Evolutionary conservation across 2,888 invertebrate species (phyloP).

Genomic region (Scaptomyza flava): DNA sequence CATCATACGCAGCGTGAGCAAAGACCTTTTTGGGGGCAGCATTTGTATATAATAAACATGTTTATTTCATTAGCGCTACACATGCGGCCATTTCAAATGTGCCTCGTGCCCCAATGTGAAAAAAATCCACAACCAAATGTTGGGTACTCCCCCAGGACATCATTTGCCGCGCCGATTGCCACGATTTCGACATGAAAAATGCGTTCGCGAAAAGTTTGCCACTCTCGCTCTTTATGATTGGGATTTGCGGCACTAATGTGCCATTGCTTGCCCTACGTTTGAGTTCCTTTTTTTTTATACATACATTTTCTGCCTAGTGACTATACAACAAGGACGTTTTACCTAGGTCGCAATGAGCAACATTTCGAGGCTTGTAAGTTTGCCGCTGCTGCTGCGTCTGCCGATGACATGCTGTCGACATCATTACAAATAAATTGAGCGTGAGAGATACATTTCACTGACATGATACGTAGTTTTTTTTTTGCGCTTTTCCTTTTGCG

Average conservation of each 20-base stretch:
- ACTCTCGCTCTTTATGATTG: constrained; percentile 71
- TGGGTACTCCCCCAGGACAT: constrained; percentile 65
- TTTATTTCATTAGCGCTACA: constrained; percentile 77
- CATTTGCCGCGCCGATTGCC: constrained; percentile 71
- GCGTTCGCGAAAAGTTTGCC: constrained; percentile 72
- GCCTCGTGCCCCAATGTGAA: background rate
- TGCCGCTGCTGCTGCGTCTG: constrained; percentile 30
- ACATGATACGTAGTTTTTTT: constrained; percentile 59
- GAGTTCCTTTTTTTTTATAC: background rate
- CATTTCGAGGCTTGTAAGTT: constrained; percentile 35
- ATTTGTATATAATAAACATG: constrained; percentile 75
- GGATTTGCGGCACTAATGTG: constrained; percentile 75
- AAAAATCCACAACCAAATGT: constrained; percentile 16
- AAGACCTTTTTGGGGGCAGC: constrained; percentile 49
- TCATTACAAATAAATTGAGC: constrained; percentile 78
- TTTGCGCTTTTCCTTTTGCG: constrained; percentile 11
- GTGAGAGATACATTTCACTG: constrained; percentile 76
- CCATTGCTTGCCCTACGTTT: constrained; percentile 54
- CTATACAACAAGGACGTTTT: constrained; percentile 21
- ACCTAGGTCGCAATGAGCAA: constrained; percentile 22
- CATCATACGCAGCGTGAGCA: constrained; percentile 67
- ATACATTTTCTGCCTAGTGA: constrained; percentile 36
- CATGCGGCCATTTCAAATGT: constrained; percentile 64
- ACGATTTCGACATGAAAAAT: constrained; percentile 77
- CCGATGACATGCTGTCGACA: constrained; percentile 65